phyloP scores from a whole-genome alignment of 2,797 vertebrate species.

The Phyllotis vaccarum region DNA sequence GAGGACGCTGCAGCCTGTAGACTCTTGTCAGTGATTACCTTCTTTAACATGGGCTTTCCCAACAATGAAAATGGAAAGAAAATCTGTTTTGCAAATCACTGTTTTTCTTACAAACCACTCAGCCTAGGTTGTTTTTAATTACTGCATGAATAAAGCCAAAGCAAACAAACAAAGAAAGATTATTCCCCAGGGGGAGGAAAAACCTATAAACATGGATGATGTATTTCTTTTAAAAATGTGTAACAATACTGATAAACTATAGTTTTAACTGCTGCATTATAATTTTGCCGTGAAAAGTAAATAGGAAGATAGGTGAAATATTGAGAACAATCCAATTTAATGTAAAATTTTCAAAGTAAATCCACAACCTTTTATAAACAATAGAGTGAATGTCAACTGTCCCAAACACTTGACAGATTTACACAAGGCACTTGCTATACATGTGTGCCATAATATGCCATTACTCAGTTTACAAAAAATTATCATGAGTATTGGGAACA shows the following conservation, averaged over 20 bases:
- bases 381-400: background rate
- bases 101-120: background rate
- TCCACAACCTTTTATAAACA: background rate
- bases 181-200: background rate
- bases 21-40: too few relatives aligned
- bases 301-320: background rate
- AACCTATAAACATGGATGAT: background rate
- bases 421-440: background rate
- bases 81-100: background rate
- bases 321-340: background rate
- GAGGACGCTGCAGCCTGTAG: accelerated
- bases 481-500: background rate
- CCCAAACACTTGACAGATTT: background rate
- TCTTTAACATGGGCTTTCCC: background rate
- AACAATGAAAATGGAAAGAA: background rate
- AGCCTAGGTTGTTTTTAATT: too few relatives aligned
- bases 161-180: background rate
- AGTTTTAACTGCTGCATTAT: background rate
- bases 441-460: background rate
- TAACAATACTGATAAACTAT: background rate
- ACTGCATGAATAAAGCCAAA: background rate
- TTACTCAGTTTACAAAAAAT: background rate
- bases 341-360: background rate
- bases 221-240: background rate
- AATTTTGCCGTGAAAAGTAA: background rate